Evolutionary conservation across 2,888 invertebrate genomes (phyloP).

Genomic region (Drymonia ruficornis): DNA sequence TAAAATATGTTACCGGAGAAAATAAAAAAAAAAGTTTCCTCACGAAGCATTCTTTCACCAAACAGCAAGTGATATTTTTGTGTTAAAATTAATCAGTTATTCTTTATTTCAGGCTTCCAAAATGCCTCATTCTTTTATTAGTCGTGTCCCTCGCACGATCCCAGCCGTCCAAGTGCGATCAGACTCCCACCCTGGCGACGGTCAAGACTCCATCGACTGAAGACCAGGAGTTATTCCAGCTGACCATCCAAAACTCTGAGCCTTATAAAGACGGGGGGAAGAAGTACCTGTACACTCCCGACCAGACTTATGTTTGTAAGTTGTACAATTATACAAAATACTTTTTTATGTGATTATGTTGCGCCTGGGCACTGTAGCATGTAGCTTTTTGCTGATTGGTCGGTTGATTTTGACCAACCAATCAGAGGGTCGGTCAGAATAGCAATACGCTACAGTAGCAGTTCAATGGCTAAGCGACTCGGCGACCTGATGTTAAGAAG

Average conservation of each 20-base stretch:
- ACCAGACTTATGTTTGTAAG: constrained; percentile 76
- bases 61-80: background rate
- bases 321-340: too few species aligned
- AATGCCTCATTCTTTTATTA: constrained; percentile 33
- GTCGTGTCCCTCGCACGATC: constrained; percentile 23
- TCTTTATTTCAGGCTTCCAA: constrained; percentile 50
- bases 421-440: too few species aligned
- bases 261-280: constrained; percentile 32
- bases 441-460: too few species aligned
- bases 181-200: constrained; percentile 58
- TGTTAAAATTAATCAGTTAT: background rate
- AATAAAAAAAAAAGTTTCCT: too few species aligned
- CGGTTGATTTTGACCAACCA: too few species aligned
- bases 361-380: too few species aligned
- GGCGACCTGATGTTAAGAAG: too few species aligned
- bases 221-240: constrained; percentile 55
- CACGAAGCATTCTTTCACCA: too few species aligned
- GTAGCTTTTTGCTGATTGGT: too few species aligned
- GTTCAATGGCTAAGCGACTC: too few species aligned
- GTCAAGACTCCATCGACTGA: constrained; percentile 55
- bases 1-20: too few species aligned
- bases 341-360: too few species aligned
- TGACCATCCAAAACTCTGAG: constrained; percentile 52
- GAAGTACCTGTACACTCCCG: constrained; percentile 53
- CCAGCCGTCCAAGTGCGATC: constrained; percentile 63